Evolutionary conservation across 2,797 vertebrate genomes (phyloP).

Genomic region (Melanotaenia boesemani): DNA sequence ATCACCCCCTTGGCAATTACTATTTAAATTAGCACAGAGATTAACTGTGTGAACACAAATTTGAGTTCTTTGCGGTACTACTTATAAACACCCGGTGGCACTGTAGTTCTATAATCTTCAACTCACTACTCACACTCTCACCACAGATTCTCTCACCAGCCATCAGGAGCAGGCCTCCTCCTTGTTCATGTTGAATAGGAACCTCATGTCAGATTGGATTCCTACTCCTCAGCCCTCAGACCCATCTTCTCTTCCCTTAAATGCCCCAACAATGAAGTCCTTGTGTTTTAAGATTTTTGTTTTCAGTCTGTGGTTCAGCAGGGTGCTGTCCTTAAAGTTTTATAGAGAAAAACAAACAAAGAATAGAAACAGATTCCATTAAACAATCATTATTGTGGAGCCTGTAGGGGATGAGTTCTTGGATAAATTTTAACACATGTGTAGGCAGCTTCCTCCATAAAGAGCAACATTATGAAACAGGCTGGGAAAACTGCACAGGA

Average conservation of each 20-base stretch:
- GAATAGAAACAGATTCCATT: constrained; percentile 46
- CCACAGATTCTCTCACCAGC: not conserved
- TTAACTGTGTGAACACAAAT: not conserved
- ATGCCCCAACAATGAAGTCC: constrained; percentile 29
- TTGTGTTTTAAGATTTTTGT: constrained; percentile 29
- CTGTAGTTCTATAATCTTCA: constrained; percentile 25
- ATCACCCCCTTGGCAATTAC: constrained; percentile 6
- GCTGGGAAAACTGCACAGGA: constrained; percentile 11
- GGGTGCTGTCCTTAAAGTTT: constrained; percentile 28
- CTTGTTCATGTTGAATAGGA: constrained; percentile 10
- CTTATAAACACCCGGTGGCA: constrained; percentile 52
- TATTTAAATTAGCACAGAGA: not conserved
- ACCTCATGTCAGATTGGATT: constrained; percentile 30
- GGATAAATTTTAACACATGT: constrained; percentile 72
- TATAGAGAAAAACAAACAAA: constrained; percentile 44
- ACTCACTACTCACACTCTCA: too few species aligned
- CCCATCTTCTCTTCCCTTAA: constrained; percentile 9
- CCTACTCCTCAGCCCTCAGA: constrained; percentile 14
- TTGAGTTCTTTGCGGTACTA: not conserved
- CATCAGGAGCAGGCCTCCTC: not conserved
- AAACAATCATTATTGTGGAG: constrained; percentile 48
- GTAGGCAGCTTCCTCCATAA: constrained; percentile 45
- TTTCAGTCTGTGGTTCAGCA: constrained; percentile 36
- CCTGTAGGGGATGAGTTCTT: constrained; percentile 33
- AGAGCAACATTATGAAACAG: constrained; percentile 33